Percentiles rank a stretch among this genome's conserved stretches.
Conservation (phyloP, 92 coral and sea anemone genomes). For the Galaxea fascicularis region DNA sequence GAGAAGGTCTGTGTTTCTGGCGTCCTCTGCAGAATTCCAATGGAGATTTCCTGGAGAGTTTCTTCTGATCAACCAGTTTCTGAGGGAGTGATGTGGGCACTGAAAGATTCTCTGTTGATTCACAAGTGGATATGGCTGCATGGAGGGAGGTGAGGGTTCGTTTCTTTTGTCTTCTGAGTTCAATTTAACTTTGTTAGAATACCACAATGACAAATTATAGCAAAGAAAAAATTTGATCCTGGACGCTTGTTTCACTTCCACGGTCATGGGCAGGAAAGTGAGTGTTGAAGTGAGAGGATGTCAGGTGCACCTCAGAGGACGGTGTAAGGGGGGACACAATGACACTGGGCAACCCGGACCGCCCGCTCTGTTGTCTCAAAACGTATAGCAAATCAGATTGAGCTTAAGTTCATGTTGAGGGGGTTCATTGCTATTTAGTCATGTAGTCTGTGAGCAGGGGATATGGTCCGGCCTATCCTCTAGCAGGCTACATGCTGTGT, state of each 20-base stretch:
- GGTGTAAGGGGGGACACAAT: not conserved
- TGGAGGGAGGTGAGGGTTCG: conserved; percentile 10
- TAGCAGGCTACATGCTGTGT: not conserved
- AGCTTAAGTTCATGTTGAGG: not conserved
- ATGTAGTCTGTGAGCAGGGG: conserved; percentile 9
- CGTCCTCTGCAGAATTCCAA: conserved; percentile 12
- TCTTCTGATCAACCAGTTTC: conserved; percentile 2
- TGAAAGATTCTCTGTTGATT: not conserved
- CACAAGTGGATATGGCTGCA: not conserved
- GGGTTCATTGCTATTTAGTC: conserved; percentile 5
- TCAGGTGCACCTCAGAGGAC: not conserved
- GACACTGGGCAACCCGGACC: not conserved
- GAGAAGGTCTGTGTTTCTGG: conserved; percentile 40
- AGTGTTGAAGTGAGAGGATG: not conserved
- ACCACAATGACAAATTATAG: not conserved
- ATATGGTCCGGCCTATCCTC: not conserved
- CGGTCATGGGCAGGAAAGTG: not conserved
- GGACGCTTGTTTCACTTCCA: too few species aligned
- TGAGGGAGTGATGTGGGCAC: conserved; percentile 4
- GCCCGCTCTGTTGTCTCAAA: not conserved
- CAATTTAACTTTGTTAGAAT: not conserved
- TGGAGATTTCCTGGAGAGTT: conserved; percentile 13
- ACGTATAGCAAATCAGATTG: conserved; percentile 5
- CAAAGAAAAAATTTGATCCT: too few species aligned
- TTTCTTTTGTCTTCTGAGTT: conserved; percentile 2